Percentiles rank a stretch among this genome's conserved stretches.
phyloP scores from a whole-genome alignment of 2,797 vertebrate genomes.

The Artibeus lituratus region DNA sequence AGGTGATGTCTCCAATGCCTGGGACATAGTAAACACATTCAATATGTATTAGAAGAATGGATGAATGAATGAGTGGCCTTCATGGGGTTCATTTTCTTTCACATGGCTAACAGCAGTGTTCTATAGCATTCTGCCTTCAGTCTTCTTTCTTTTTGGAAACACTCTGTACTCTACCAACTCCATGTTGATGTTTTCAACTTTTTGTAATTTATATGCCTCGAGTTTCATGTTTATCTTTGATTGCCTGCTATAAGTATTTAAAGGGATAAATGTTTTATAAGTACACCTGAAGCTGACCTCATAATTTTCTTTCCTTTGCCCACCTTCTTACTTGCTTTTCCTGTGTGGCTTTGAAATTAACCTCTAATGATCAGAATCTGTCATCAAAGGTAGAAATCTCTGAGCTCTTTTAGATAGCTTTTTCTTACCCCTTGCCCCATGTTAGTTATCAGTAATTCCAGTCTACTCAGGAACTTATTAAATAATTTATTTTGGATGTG shows the following conservation, averaged over 20 bases:
- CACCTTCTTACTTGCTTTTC: background rate
- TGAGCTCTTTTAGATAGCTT: background rate
- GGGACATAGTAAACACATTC: background rate
- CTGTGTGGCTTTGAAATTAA: background rate
- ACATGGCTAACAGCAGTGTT: background rate
- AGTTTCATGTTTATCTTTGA: background rate
- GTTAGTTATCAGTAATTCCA: background rate
- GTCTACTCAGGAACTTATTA: background rate
- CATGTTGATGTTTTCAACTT: background rate
- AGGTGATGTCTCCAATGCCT: background rate
- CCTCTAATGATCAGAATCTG: background rate
- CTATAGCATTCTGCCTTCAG: background rate
- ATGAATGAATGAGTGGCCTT: background rate
- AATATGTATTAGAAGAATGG: background rate
- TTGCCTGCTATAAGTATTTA: background rate
- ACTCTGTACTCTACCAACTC: background rate
- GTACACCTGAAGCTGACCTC: background rate
- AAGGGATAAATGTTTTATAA: background rate
- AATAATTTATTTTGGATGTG: background rate
- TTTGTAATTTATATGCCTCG: background rate
- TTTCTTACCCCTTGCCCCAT: background rate
- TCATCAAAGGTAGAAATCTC: background rate
- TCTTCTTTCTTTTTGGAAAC: background rate
- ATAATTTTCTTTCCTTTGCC: background rate
- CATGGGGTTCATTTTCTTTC: background rate